Conservation (phyloP, 2,113 vertebrate genomes). For the Benthochromis sp. region DNA sequence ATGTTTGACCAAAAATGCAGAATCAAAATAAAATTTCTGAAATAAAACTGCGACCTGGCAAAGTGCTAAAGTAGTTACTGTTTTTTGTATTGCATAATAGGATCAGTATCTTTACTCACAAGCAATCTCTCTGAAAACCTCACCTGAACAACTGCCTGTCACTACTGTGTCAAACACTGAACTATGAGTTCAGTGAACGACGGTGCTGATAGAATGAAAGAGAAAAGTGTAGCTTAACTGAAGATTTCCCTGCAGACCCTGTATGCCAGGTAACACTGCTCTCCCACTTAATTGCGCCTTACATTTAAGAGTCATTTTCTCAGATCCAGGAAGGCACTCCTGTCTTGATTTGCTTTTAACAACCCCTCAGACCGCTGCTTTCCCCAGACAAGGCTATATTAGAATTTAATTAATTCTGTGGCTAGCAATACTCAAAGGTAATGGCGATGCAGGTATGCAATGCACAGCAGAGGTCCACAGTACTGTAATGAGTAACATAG, state of each 20-base stretch:
- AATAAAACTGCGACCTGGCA: background rate
- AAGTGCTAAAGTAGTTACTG: background rate
- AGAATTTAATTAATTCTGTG: conserved; percentile 74
- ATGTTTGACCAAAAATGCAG: background rate
- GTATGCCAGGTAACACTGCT: conserved; percentile 57
- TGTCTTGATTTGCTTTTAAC: conserved; percentile 69
- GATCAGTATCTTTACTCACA: background rate
- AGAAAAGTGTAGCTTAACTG: conserved; percentile 57
- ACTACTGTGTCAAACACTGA: background rate
- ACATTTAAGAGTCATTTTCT: conserved; percentile 69
- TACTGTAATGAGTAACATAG: conserved; percentile 27
- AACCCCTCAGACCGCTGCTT: conserved; percentile 59
- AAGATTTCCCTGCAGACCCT: conserved; percentile 71
- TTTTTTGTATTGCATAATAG: background rate
- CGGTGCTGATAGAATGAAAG: background rate
- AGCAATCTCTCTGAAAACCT: background rate
- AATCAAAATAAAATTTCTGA: background rate
- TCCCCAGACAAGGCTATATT: conserved; percentile 71
- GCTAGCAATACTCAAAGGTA: conserved; percentile 54
- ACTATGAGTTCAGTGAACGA: background rate
- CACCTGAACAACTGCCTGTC: background rate
- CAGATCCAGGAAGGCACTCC: conserved; percentile 32
- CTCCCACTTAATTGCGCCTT: conserved; percentile 69
- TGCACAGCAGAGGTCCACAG: background rate
- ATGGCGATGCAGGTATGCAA: conserved; percentile 4